A percentile compares a stretch with the other conserved stretches of the same genome.
Evolutionary conservation across 2,113 vertebrate species (phyloP).

Genomic region (Bos javanicus): DNA sequence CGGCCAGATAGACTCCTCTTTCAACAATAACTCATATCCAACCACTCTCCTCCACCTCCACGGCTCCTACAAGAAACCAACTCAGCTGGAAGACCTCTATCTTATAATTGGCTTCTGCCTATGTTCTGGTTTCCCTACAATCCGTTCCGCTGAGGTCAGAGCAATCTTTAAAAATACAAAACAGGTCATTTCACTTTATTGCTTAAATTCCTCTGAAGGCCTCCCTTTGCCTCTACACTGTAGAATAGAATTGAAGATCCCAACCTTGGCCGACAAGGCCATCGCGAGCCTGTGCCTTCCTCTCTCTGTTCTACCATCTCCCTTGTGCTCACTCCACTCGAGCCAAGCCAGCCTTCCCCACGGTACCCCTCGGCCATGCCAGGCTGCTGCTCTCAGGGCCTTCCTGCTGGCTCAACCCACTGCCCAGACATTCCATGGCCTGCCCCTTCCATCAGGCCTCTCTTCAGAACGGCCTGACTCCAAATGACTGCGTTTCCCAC

Average conservation of each 20-base stretch:
- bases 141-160: not conserved
- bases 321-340: not conserved
- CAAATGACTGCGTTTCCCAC: not conserved
- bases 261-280: not conserved
- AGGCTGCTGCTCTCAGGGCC: not conserved
- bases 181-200: not conserved
- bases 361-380: accelerated
- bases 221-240: not conserved
- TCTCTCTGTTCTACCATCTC: not conserved
- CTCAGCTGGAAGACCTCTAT: not conserved
- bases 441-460: not conserved
- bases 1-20: not conserved
- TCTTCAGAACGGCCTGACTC: not conserved
- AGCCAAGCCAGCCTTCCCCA: not conserved
- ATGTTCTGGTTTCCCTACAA: too few relatives aligned
- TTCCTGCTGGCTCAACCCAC: not conserved
- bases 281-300: accelerated
- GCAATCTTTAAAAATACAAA: not conserved
- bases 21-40: not conserved
- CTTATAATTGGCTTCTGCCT: not conserved
- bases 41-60: too few relatives aligned
- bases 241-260: not conserved
- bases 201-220: not conserved
- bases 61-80: accelerated
- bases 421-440: not conserved